Evolutionary conservation across 2,797 vertebrate genomes (phyloP).

Genomic region (Hoplostethus atlanticus): DNA sequence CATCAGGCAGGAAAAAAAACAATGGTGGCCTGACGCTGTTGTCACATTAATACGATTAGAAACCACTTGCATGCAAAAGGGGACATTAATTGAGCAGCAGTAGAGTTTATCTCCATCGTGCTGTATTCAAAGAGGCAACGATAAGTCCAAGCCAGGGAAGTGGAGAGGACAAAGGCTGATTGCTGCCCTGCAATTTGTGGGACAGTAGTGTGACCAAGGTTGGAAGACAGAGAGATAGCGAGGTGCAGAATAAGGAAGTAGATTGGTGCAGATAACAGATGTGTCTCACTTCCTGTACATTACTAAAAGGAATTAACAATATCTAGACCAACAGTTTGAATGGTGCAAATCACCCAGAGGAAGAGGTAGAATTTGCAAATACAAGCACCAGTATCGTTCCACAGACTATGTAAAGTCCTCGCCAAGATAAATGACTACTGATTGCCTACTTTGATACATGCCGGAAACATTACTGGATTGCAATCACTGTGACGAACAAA

Average conservation of each 20-base stretch:
- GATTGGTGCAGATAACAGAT: slow-evolving; percentile 57
- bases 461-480: slow-evolving; percentile 73
- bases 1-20: slow-evolving; percentile 47
- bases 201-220: slow-evolving; percentile 44
- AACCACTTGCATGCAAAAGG: slow-evolving; percentile 76
- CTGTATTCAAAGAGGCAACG: slow-evolving; percentile 74
- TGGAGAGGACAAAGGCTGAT: slow-evolving; percentile 65
- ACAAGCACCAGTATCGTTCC: slow-evolving; percentile 65
- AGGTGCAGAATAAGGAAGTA: slow-evolving; percentile 66
- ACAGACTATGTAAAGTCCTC: slow-evolving; percentile 73
- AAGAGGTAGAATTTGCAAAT: slow-evolving; percentile 48
- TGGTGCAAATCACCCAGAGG: slow-evolving; percentile 57
- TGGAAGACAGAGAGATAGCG: slow-evolving; percentile 59
- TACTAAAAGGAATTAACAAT: slow-evolving; percentile 80
- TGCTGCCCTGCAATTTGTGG: slow-evolving; percentile 52
- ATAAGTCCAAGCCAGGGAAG: slow-evolving; percentile 60
- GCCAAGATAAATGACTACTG: slow-evolving; percentile 51
- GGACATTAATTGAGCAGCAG: slow-evolving; percentile 58
- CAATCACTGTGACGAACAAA: slow-evolving; percentile 54
- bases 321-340: slow-evolving; percentile 70
- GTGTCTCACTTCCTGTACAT: slow-evolving; percentile 68
- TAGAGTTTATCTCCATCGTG: slow-evolving; percentile 64
- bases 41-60: slow-evolving; percentile 65
- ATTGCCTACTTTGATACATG: slow-evolving; percentile 65
- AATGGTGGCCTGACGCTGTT: slow-evolving; percentile 42